Conservation (phyloP, 1,140 invertebrate species). For the Pachyrhynchus sulphureomaculatus region DNA sequence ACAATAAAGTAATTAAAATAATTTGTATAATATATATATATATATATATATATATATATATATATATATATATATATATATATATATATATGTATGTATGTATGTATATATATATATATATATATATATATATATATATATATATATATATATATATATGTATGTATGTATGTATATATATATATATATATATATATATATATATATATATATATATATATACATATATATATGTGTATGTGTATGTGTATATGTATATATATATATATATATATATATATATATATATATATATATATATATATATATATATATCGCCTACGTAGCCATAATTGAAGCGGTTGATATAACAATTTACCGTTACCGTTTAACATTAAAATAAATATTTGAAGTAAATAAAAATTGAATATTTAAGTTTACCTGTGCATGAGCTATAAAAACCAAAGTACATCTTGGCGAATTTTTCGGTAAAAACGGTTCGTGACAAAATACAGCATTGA, state of each 20-base stretch:
- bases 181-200: constrained; percentile 11
- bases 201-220: constrained; percentile 10
- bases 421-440: constrained; percentile 16
- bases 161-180: constrained; percentile 5
- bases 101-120: constrained; percentile 10
- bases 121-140: constrained; percentile 9
- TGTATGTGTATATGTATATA: background rate
- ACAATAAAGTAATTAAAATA: too few species aligned
- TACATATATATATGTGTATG: constrained; percentile 3
- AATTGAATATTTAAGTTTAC: constrained; percentile 3
- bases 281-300: too few species aligned
- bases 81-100: constrained; percentile 7
- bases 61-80: constrained; percentile 11
- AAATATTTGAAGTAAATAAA: too few species aligned
- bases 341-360: too few species aligned
- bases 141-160: constrained; percentile 10
- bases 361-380: too few species aligned
- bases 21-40: constrained; percentile 2
- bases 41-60: constrained; percentile 3
- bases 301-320: too few species aligned
- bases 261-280: too few species aligned
- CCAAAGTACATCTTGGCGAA: constrained; percentile 12
- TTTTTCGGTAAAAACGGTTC: constrained; percentile 16
- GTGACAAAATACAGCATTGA: constrained; percentile 18
- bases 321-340: too few species aligned